These are phyloP conservation scores for Mormyrus proboscirostris DNA, from an alignment of 2,797 vertebrate species.

Conservation along the genomic window DNA sequence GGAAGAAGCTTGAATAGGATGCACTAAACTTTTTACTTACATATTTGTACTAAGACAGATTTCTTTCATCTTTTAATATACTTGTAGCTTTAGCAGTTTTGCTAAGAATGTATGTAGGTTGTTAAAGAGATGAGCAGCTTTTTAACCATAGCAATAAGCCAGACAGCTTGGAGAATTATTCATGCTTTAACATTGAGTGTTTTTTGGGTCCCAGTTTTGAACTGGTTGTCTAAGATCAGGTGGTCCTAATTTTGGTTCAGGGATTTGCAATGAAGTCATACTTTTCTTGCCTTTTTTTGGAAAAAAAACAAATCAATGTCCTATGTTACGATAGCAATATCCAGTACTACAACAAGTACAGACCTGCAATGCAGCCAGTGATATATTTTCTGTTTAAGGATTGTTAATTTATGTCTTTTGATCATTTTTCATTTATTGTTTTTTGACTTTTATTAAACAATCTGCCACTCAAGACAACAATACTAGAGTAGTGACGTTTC, in stretches of 20 bases:
- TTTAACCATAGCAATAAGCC: not conserved
- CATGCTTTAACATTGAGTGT: not conserved
- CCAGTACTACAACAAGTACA: not conserved
- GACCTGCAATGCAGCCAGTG: not conserved
- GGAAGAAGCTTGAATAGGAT: not conserved
- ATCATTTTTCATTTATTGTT: not conserved
- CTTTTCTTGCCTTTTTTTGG: not conserved
- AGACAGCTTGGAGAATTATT: not conserved
- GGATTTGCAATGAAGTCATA: not conserved
- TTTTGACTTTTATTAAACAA: not conserved
- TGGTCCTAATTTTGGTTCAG: not conserved
- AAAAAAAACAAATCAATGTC: not conserved
- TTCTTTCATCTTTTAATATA: slow-evolving; percentile 6
- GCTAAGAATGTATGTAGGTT: slow-evolving; percentile 8
- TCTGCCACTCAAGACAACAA: not conserved
- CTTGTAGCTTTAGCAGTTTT: slow-evolving; percentile 9
- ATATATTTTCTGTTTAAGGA: not conserved
- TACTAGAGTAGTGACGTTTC: not conserved
- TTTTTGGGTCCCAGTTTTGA: not conserved
- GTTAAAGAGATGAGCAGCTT: not conserved
- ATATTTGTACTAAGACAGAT: not conserved
- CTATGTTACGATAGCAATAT: not conserved
- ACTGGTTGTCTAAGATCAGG: not conserved
- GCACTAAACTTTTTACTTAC: not conserved
- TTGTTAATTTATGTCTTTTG: not conserved